Conservation (phyloP, 2,797 vertebrate species). For the Schizothorax lantsangensis region DNA sequence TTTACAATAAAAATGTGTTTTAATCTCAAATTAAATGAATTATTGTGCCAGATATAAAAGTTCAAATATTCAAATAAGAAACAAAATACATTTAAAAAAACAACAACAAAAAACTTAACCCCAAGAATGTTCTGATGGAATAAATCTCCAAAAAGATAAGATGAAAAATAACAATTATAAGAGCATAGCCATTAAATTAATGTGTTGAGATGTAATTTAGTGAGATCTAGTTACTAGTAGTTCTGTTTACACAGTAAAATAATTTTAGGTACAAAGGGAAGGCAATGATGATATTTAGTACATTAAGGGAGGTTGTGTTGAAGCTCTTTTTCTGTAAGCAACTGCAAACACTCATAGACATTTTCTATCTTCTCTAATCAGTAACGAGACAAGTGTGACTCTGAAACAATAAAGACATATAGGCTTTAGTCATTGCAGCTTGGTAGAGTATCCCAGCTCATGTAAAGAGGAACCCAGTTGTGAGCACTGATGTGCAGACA, state of each 20-base stretch:
- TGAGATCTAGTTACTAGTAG: background rate
- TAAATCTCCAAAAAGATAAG: background rate
- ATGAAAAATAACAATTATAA: background rate
- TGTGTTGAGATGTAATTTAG: background rate
- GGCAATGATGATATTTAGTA: too few relatives aligned
- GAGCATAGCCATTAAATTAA: background rate
- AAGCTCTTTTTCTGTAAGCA: background rate
- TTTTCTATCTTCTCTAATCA: background rate
- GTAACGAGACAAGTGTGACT: background rate
- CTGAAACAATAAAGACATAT: conserved; percentile 13
- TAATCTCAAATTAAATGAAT: background rate
- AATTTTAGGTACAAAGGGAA: background rate
- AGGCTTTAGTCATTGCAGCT: background rate
- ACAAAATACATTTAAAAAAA: background rate
- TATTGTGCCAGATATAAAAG: background rate
- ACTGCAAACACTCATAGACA: background rate
- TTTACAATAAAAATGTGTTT: background rate
- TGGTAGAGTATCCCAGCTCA: background rate
- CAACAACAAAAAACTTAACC: background rate
- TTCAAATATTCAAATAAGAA: background rate
- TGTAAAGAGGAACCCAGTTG: conserved; percentile 16
- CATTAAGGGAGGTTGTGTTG: background rate
- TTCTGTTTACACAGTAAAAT: background rate
- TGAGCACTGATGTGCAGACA: conserved; percentile 33
- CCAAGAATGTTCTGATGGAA: background rate